Evolutionary conservation across 2,113 vertebrate genomes (phyloP), one percentile per base, ranked within the genome.

Genomic region (Nyctereutes procyonoides): DNA sequence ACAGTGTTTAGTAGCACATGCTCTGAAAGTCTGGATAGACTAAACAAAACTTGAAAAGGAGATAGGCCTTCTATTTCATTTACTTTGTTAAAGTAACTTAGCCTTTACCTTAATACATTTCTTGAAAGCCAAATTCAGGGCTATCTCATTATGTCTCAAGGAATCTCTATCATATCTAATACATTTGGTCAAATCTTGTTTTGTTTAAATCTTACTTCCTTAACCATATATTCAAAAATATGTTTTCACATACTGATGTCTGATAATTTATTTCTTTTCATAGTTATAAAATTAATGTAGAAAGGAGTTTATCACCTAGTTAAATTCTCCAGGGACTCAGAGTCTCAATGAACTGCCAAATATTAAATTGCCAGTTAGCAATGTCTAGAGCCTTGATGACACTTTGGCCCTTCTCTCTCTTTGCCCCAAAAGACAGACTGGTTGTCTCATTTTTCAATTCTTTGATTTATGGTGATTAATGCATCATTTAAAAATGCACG

Each of bases 391-490:
- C 2, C 63, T n/a, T 88, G 35, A 76, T 58, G 84, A 53, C 5
- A 84, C 35, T 73, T 92, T 83, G 28, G 28, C 7, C n/a, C 7
- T 56, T 51, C 3, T 95, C 22, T 81, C n/a, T 1, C 51, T 62
- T 56, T 26, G 2, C 65, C 69, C 53, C 53, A 43, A 58, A 91
- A 76, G 28, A 90, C 17, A 90, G 10, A 43, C 4, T 67, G 30
- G 4, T 87, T 93, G 56, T 84, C 13, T 84, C 56, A 83, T 88
- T 87, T 96, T 69, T 55, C 71, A 48, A 79, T 12, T 76, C 14
- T 94, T 88, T 95, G 38, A 88, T 85, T 93, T 96, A 69, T 63
- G 24, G 10, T 80, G 53, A 90, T 88, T 90, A 84, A 93, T 81
- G 10, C 8, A 77, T 63, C 65, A 79, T 56, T 95, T 96, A 32